phyloP scores from a whole-genome alignment of 2,888 invertebrate species.

The Odontomyia ornata region DNA sequence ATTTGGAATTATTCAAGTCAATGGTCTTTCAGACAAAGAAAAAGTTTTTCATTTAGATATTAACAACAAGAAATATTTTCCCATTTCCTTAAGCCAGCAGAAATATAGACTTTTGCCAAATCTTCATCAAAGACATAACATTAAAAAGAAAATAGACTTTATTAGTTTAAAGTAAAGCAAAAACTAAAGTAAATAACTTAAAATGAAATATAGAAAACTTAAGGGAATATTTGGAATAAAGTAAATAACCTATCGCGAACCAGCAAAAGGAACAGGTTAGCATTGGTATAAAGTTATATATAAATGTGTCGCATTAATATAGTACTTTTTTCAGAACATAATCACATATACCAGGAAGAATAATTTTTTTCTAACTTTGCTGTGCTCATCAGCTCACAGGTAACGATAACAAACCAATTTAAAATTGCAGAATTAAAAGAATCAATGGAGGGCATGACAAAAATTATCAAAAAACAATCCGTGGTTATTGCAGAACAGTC shows the following conservation, averaged over 20 bases:
- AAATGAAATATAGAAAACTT: background rate
- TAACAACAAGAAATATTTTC: slow-evolving; percentile 12
- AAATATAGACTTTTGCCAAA: slow-evolving; percentile 5
- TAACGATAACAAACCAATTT: too few relatives aligned
- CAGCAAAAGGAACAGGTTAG: background rate
- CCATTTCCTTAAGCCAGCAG: background rate
- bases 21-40: background rate
- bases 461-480: background rate
- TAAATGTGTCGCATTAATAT: too few relatives aligned
- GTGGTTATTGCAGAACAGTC: background rate
- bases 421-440: slow-evolving; percentile 11
- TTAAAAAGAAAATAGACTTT: background rate
- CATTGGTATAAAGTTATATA: too few relatives aligned
- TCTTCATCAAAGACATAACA: background rate
- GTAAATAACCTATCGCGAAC: too few relatives aligned
- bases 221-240: too few relatives aligned
- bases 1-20: slow-evolving; percentile 12
- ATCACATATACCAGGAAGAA: too few relatives aligned
- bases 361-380: background rate
- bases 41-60: slow-evolving; percentile 16
- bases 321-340: too few relatives aligned
- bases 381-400: background rate
- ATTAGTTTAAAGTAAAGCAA: background rate
- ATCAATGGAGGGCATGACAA: background rate
- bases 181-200: background rate